These are phyloP conservation scores for Phaetusa simplex DNA, from an alignment of 2,113 vertebrate genomes.

Conservation along the genomic window DNA sequence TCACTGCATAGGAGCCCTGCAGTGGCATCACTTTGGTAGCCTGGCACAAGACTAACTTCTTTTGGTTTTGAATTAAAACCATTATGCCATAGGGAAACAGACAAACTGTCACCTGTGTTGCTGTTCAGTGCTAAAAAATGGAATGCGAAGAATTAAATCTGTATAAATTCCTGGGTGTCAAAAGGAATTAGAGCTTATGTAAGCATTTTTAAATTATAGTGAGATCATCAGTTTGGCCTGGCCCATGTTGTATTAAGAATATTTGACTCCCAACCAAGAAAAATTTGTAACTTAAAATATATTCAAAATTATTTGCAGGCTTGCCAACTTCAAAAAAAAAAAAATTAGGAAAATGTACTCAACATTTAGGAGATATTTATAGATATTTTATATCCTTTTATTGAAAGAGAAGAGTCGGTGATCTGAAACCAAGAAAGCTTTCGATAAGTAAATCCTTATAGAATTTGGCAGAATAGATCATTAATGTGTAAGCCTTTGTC, in stretches of 20 bases:
- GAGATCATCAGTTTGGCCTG: constrained; percentile 31
- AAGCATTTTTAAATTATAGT: not conserved
- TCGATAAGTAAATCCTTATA: constrained; percentile 6
- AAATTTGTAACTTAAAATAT: not conserved
- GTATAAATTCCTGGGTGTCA: not conserved
- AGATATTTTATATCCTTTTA: not conserved
- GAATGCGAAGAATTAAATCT: not conserved
- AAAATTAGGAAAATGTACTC: not conserved
- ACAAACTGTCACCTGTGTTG: not conserved
- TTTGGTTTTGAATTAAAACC: not conserved
- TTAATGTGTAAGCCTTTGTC: constrained; percentile 27
- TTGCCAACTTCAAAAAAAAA: not conserved
- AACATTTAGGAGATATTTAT: not conserved
- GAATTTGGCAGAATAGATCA: constrained; percentile 26
- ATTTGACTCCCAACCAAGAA: not conserved
- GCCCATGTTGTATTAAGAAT: not conserved
- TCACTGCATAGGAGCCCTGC: not conserved
- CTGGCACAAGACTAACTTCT: not conserved
- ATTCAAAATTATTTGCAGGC: not conserved
- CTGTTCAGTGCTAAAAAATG: not conserved
- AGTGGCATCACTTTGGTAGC: not conserved
- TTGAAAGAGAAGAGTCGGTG: not conserved
- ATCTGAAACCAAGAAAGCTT: constrained; percentile 15
- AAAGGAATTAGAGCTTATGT: not conserved
- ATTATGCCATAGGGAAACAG: not conserved